Conservation (phyloP, 2,888 invertebrate genomes). For the Drosophila lutescens region DNA sequence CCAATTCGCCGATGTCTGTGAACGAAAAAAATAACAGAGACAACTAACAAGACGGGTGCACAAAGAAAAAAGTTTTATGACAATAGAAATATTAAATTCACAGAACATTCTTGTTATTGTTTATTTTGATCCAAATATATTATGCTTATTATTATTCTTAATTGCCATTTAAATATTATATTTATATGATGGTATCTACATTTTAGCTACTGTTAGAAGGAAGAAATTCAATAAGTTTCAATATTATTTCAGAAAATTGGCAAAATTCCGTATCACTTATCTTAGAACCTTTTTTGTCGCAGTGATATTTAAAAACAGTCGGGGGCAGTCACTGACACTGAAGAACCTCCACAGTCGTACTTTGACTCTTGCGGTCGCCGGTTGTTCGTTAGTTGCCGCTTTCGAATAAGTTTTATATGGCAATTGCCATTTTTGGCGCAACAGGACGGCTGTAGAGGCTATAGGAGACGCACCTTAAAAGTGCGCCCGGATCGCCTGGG, state of each 20-base stretch:
- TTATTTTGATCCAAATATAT: too few relatives aligned
- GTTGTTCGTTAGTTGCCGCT: slow-evolving; percentile 31
- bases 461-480: slow-evolving; percentile 79
- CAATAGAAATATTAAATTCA: background rate
- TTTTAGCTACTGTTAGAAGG: too few relatives aligned
- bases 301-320: slow-evolving; percentile 26
- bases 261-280: background rate
- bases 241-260: background rate
- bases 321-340: slow-evolving; percentile 46
- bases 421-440: slow-evolving; percentile 59
- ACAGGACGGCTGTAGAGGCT: slow-evolving; percentile 58
- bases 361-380: slow-evolving; percentile 68
- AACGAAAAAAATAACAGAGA: slow-evolving; percentile 14
- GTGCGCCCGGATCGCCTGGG: slow-evolving; percentile 37
- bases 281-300: slow-evolving; percentile 2
- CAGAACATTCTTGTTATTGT: too few relatives aligned
- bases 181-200: too few relatives aligned
- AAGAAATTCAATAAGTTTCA: too few relatives aligned
- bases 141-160: too few relatives aligned
- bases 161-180: too few relatives aligned
- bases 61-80: background rate
- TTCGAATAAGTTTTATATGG: slow-evolving; percentile 27
- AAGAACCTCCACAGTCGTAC: slow-evolving; percentile 61
- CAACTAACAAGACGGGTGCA: slow-evolving; percentile 7
- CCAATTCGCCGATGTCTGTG: slow-evolving; percentile 33